Percentiles rank a stretch among this genome's conserved stretches.
Evolutionary conservation across 2,888 invertebrate species (phyloP).

Genomic region (Microctonus aethiopoides): DNA sequence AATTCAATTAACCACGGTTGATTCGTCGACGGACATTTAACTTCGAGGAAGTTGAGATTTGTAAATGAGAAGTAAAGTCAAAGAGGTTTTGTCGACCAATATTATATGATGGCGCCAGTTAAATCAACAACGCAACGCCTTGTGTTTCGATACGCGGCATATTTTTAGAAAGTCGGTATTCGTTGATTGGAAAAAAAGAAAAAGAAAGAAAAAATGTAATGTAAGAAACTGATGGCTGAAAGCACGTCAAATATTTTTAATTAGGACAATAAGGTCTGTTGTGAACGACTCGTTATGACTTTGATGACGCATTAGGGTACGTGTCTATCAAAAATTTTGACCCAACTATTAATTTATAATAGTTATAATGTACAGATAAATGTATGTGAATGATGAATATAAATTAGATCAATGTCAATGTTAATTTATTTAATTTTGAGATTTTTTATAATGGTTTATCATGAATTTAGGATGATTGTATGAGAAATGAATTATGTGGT

Average conservation of each 20-base stretch:
- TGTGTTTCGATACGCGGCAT: constrained; percentile 31
- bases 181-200: constrained; percentile 10
- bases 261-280: constrained; percentile 35
- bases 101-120: constrained; percentile 33
- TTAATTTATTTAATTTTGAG: not conserved
- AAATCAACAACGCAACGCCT: constrained; percentile 31
- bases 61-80: constrained; percentile 2
- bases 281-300: constrained; percentile 27
- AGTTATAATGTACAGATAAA: too few species aligned
- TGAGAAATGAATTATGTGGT: not conserved
- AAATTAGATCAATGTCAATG: constrained; percentile 5
- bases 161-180: constrained; percentile 33
- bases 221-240: not conserved
- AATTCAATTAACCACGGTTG: constrained; percentile 23
- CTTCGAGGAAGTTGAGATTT: constrained; percentile 19
- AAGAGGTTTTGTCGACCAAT: constrained; percentile 17
- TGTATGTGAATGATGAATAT: too few species aligned
- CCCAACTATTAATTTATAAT: too few species aligned
- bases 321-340: not conserved
- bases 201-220: not conserved
- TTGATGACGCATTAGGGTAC: constrained; percentile 1
- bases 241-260: constrained; percentile 7
- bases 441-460: too few species aligned
- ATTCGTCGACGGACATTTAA: constrained; percentile 7
- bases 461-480: too few species aligned